Evolutionary conservation across 2,113 vertebrate species (phyloP), one percentile per base, ranked within the genome.

Genomic region (Dermatemys mawii): DNA sequence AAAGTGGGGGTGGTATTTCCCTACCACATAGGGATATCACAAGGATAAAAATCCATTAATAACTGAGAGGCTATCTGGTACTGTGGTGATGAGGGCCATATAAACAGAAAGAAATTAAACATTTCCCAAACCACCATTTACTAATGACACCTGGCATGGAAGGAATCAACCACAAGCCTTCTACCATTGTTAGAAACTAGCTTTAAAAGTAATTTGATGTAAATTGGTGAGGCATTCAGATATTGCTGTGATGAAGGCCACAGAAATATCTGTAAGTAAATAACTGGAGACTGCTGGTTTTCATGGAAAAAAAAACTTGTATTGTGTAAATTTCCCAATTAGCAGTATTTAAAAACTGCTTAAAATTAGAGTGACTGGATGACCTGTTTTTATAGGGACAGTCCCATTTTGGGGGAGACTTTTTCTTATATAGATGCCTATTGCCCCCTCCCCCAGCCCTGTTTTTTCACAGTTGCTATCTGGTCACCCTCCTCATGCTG

Each of bases 31-130:
- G 80, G 38, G 87, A 53, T 63, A 54, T 90, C 93, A 93, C 86
- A 83, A 93, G 93, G 11, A 83, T n/a, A 95, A 96, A 70, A 96
- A 93, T 0, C n/a, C 84, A 97, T 97, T 96, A 96, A 97, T 96
- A 97, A 87, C 94, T 91, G 97, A 95, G 94, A 97, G 95, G 63
- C 90, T 0, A 48, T 90, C 88, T 94, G 96, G 96, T 87, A 55
- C 29, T 92, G 87, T 67, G 90, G 84, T 93, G 96, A 96, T 84
- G 57, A 93, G 78, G 32, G 75, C 41, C 86, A 95, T 83, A 93
- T 93, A 90, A 95, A 93, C 90, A 91, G 51, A 93, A 63, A 89
- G 92, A 94, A 95, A 96, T 96, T 76, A 46, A 76, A 46, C 21
- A 27, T 76, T 44, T 4, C 5, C 24, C 24, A 46, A 76, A 76